A percentile compares a stretch with the other conserved stretches of the same genome.
Evolutionary conservation across 1,140 invertebrate genomes (phyloP).

Genomic region (Hylaeus volcanicus): DNA sequence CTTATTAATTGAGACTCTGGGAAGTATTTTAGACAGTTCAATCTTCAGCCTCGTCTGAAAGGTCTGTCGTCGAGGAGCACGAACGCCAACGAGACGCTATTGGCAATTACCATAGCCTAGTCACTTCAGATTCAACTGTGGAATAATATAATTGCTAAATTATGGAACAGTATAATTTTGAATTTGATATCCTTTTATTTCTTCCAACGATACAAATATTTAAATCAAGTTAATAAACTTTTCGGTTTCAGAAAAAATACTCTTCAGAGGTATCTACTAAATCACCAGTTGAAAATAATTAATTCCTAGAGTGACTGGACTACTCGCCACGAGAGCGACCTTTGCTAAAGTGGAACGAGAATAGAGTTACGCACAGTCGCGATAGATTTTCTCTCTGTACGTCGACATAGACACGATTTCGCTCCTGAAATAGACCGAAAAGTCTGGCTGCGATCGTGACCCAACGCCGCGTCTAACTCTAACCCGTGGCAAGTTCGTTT

Average conservation of each 20-base stretch:
- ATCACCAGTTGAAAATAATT: too few relatives aligned
- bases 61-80: not conserved
- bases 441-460: conserved; percentile 41
- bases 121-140: too few relatives aligned
- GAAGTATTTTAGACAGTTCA: too few relatives aligned
- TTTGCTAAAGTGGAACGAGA: conserved; percentile 41
- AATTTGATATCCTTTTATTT: too few relatives aligned
- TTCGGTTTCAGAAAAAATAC: too few relatives aligned
- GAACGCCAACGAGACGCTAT: not conserved
- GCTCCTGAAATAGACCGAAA: conserved; percentile 49
- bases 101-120: not conserved
- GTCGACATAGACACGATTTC: conserved; percentile 51
- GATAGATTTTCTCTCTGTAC: conserved; percentile 24
- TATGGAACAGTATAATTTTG: too few relatives aligned
- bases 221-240: too few relatives aligned
- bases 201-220: too few relatives aligned
- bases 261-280: too few relatives aligned
- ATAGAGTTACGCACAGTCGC: conserved; percentile 9
- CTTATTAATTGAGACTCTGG: too few relatives aligned
- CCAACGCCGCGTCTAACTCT: not conserved
- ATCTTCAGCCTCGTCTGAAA: conserved; percentile 29
- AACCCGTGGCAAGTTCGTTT: conserved; percentile 20
- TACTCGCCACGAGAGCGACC: conserved; percentile 5
- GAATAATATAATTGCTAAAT: too few relatives aligned
- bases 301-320: too few relatives aligned